Base-by-base conservation (phyloP, 2,888 invertebrate genomes). In the Meganola albula region DNA sequence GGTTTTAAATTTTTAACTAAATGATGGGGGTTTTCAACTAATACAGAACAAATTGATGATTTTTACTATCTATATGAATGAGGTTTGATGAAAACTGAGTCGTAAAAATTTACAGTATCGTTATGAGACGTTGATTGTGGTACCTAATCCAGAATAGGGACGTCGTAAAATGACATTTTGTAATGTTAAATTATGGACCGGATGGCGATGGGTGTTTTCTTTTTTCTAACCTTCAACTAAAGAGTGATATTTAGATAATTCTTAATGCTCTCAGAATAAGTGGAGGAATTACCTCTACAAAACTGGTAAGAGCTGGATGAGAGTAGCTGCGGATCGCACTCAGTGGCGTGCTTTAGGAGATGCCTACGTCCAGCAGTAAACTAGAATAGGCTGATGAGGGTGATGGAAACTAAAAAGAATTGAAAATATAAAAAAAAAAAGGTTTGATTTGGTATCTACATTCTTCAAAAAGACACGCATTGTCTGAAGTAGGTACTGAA, bases 1-100 rank as follows among this genome's bases (percentile, higher is more conserved):
- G 64, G 63, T 70, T 72, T 73, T 71, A 75, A 74, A 63, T 70
- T 72, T 73, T 71, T 75, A 74, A 74, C 71, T 71, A 72, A 74
- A 76, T 69, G 73, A 67, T 70, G 48, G 47, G 44, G 48, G 48
- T 61, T 61, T 63, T 60, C 52, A 44, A 49, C 38, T 52, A 67
- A 59, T 56, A 63, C 49, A 58, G 54, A 61, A 63, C 64, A 61
- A 66, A 66, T 66, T 58, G 64, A 61, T 58, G 53, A 55, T 58
- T 63, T 65, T 63, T 65, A 60, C 63, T 55, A 51, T 38, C 13
- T 49, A 54, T 44, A 52, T 57, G n/a, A n/a, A n/a, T n/a, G 62
- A 58, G 60, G 63, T 61, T 65, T 63, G 68, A 70, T 67, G 71
- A 71, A 73, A 73, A 71, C 58, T 58, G 48, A 33, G 50, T 58